These are phyloP conservation scores for Drosophila ustulata DNA, from an alignment of 2,888 invertebrate species.

Conservation along the genomic window DNA sequence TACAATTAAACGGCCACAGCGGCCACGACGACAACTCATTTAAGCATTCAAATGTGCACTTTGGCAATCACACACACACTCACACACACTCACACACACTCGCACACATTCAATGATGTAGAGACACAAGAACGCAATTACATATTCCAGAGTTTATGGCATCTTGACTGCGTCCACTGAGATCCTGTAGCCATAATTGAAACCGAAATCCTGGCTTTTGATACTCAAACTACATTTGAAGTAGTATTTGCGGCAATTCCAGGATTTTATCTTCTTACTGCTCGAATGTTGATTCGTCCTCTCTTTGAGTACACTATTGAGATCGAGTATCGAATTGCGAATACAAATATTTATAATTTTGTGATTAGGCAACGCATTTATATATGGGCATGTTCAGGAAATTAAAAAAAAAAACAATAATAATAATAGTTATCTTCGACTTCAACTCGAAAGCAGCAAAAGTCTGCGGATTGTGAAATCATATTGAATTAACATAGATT, in stretches of 20 bases:
- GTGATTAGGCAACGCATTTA: too few relatives aligned
- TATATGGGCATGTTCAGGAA: too few relatives aligned
- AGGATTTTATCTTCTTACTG: background rate
- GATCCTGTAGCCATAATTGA: background rate
- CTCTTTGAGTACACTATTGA: too few relatives aligned
- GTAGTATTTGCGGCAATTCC: background rate
- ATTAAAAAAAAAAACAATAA: too few relatives aligned
- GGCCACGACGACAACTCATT: constrained; percentile 42
- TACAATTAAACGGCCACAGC: constrained; percentile 67
- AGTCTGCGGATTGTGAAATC: too few relatives aligned
- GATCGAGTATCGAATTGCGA: too few relatives aligned
- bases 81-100: constrained; percentile 2
- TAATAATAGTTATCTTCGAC: too few relatives aligned
- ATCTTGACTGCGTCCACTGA: constrained; percentile 32
- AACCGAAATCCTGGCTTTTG: background rate
- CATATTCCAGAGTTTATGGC: constrained; percentile 42
- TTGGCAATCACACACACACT: constrained; percentile 8
- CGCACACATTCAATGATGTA: background rate
- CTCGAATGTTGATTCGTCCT: too few relatives aligned
- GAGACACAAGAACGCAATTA: constrained; percentile 31
- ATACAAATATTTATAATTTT: too few relatives aligned
- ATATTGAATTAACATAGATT: too few relatives aligned
- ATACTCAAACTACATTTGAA: background rate
- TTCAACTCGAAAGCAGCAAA: too few relatives aligned
- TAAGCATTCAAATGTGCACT: constrained; percentile 50